These are phyloP conservation scores for Sapayoa aenigma DNA, from an alignment of 2,113 vertebrate species.

Conservation along the genomic window DNA sequence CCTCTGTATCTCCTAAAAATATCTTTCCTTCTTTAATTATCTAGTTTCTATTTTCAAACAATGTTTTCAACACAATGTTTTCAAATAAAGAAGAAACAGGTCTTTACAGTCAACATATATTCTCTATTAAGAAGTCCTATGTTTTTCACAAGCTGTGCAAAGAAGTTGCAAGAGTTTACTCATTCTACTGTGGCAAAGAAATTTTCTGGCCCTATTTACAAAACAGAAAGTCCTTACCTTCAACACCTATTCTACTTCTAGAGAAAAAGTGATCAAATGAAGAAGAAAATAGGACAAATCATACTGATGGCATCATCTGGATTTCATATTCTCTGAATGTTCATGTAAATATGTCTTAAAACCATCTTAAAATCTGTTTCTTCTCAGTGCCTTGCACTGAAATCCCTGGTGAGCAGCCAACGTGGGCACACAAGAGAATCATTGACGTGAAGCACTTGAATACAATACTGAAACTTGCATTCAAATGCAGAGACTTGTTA, in stretches of 20 bases:
- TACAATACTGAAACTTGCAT: neutral
- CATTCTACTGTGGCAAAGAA: neutral
- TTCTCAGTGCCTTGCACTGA: neutral
- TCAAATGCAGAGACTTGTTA: neutral
- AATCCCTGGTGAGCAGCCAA: neutral
- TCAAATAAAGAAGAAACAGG: neutral
- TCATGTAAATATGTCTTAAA: neutral
- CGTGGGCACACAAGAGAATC: neutral
- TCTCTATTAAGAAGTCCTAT: neutral
- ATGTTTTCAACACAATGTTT: neutral
- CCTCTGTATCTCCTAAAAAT: neutral
- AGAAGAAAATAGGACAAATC: neutral
- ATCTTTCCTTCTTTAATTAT: neutral
- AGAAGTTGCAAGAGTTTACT: neutral
- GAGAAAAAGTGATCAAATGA: neutral
- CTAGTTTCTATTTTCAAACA: neutral
- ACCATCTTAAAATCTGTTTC: neutral
- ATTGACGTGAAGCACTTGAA: neutral
- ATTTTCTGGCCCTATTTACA: neutral
- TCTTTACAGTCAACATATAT: neutral
- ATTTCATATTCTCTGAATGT: neutral
- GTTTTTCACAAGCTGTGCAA: neutral
- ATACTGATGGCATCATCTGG: neutral
- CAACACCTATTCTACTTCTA: neutral
- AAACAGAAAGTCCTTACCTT: neutral